Conservation (phyloP, 2,113 vertebrate genomes). For the Malurus cyaneus region DNA sequence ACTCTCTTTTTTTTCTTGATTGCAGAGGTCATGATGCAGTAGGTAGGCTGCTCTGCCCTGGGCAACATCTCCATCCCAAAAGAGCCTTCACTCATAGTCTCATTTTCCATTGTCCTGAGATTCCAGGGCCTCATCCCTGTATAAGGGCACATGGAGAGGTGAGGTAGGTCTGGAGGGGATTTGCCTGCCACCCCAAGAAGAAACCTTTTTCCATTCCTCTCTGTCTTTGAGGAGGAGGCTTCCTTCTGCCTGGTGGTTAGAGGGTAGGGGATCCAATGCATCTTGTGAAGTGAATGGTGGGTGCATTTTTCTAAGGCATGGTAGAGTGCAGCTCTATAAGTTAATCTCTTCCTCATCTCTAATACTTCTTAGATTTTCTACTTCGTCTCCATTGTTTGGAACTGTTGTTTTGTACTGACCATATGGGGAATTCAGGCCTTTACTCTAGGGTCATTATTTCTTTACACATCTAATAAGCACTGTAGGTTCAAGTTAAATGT, state of each 20-base stretch:
- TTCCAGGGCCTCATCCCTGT: neutral
- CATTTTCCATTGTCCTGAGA: neutral
- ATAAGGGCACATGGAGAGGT: neutral
- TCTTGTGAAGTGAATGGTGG: neutral
- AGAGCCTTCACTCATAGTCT: neutral
- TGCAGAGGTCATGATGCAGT: neutral
- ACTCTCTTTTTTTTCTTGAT: neutral
- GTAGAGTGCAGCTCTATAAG: neutral
- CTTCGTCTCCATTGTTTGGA: neutral
- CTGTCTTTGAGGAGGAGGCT: accelerated
- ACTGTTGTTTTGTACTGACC: neutral
- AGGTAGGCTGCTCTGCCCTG: neutral
- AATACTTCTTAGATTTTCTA: neutral
- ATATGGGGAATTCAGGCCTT: neutral
- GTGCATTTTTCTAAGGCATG: neutral
- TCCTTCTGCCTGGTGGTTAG: neutral
- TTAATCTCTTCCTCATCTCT: neutral
- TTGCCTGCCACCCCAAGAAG: neutral
- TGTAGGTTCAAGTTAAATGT: neutral
- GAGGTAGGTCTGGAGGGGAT: neutral
- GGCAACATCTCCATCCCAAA: neutral
- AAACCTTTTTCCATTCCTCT: neutral
- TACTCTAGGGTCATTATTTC: neutral
- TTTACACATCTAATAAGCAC: neutral
- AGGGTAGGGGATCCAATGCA: neutral